Base-by-base conservation (phyloP, 2,888 invertebrate species). In the Notodonta ziczac region DNA sequence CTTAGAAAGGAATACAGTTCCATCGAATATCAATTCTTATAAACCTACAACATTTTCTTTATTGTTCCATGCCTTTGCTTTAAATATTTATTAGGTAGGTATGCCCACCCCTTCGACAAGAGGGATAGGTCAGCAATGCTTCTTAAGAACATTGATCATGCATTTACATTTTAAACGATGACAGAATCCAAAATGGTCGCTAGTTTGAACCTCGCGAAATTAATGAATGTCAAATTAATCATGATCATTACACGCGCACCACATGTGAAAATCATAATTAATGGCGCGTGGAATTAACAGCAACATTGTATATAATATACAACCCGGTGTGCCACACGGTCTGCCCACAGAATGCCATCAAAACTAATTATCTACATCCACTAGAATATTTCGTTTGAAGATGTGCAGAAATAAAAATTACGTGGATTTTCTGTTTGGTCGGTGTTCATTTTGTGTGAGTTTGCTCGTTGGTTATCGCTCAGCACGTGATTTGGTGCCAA, bases 341-440 rank as follows among this genome's bases (percentile, higher is more conserved):
- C 68, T 63, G 35, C 66, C 76, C 62, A 73, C 71, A 40, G 46
- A 56, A 40, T 60, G 61, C 61, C 69, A 73, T 67, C 55, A 56
- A 52, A 66, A 68, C 66, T 76, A 73, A 74, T 74, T 74, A 76
- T 52, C 40, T 53, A 50, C 62, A 62, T 55, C 52, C 63, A 58
- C 40, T 32, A 14, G 32, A 51, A 32, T 16, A 57, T 48, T 39
- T 56, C 58, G 62, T 69, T 75, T 73, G 66, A 67, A 55, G 63
- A 57, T 54, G 54, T 39, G 59, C 56, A 61, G 56, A 57, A 60
- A 59, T 61, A 58, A 58, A 59, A 65, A 56, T 58, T 60, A 60
- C 57, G 56, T 56, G 57, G 42, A 1, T 57, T 50, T 59, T 16
- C 24, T 24, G 24, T 24, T 24, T 24, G 24, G 24, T 24, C 24